Conservation (phyloP, 2,113 vertebrate genomes). For the Recurvirostra avosetta region DNA sequence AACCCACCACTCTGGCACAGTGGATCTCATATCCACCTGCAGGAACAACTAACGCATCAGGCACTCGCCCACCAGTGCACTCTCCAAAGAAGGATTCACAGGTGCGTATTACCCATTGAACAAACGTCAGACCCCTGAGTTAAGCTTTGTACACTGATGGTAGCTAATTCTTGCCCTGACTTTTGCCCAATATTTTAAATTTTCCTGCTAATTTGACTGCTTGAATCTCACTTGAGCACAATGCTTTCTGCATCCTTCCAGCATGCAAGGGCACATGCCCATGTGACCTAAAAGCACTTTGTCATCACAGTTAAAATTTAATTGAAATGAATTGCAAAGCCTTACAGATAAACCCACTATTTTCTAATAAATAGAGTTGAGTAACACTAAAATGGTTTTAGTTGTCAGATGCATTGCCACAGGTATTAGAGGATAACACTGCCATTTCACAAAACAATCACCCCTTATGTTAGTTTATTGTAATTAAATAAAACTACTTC, state of each 20-base stretch:
- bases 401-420: neutral
- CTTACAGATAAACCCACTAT: neutral
- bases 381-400: neutral
- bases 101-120: neutral
- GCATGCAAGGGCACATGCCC: neutral
- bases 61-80: neutral
- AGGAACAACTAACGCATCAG: neutral
- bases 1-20: too few relatives aligned
- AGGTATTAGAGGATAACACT: neutral
- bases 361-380: neutral
- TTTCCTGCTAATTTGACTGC: neutral
- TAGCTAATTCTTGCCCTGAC: neutral
- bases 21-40: neutral
- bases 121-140: neutral
- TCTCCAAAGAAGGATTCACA: neutral
- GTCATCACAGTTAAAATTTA: neutral
- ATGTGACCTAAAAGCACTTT: neutral
- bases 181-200: neutral
- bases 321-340: neutral
- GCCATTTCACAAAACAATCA: neutral
- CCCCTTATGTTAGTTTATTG: too few relatives aligned
- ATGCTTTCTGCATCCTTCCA: neutral
- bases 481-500: neutral
- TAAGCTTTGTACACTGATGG: neutral
- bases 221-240: neutral